These are phyloP conservation scores for Orchesella flavescens DNA, from an alignment of 2,888 invertebrate genomes.

Conservation along the genomic window DNA sequence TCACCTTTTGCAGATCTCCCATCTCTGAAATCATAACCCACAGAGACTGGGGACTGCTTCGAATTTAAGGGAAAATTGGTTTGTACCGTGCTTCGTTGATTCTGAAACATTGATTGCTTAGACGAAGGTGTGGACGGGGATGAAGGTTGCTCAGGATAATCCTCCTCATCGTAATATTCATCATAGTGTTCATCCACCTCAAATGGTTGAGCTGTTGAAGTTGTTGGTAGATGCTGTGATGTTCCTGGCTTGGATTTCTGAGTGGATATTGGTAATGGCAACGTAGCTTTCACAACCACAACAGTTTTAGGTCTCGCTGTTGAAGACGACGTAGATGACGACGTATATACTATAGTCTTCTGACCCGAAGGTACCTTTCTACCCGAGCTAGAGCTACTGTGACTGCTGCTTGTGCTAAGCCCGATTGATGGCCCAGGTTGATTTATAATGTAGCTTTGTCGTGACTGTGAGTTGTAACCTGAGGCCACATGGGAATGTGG, in stretches of 20 bases:
- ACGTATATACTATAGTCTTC: constrained; percentile 68
- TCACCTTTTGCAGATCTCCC: constrained; percentile 56
- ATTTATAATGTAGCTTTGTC: constrained; percentile 70
- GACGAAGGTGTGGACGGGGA: not conserved
- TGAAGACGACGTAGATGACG: constrained; percentile 49
- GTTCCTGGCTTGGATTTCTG: constrained; percentile 37
- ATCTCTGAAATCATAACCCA: constrained; percentile 62
- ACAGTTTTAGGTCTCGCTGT: constrained; percentile 51
- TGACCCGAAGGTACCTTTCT: constrained; percentile 68
- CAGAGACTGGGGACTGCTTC: constrained; percentile 28
- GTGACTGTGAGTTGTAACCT: constrained; percentile 70
- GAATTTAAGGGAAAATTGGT: constrained; percentile 9
- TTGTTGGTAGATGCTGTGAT: constrained; percentile 15
- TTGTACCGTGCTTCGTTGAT: constrained; percentile 19
- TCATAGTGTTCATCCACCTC: constrained; percentile 68
- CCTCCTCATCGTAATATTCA: constrained; percentile 69
- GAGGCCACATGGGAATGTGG: constrained; percentile 71
- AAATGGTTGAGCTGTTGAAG: constrained; percentile 38
- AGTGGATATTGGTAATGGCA: constrained; percentile 46
- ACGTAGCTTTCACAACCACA: constrained; percentile 44
- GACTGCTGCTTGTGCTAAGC: constrained; percentile 8
- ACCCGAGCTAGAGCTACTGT: constrained; percentile 45
- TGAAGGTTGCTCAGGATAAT: constrained; percentile 37
- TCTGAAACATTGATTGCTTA: constrained; percentile 17
- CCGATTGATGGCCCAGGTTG: constrained; percentile 39